Evolutionary conservation across 2,888 invertebrate genomes (phyloP).

Genomic region (Alsophila aescularia): DNA sequence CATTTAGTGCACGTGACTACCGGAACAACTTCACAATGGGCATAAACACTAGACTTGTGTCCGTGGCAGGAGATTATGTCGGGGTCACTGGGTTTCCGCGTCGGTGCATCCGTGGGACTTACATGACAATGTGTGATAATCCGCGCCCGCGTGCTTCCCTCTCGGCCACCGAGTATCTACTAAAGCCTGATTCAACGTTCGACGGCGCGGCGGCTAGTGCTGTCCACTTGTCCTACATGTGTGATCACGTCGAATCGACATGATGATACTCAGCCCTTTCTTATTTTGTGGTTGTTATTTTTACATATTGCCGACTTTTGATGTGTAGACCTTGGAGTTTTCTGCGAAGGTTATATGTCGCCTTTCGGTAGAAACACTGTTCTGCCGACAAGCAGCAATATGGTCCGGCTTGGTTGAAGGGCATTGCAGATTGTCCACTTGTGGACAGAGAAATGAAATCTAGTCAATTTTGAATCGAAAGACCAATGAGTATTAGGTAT

Average conservation of each 20-base stretch:
- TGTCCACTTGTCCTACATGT: slow-evolving; percentile 34
- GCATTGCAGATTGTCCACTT: too few relatives aligned
- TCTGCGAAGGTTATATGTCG: too few relatives aligned
- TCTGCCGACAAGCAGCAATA: too few relatives aligned
- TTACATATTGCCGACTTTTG: too few relatives aligned
- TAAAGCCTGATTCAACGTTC: slow-evolving; percentile 38
- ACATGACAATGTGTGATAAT: slow-evolving; percentile 49
- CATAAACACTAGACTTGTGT: slow-evolving; percentile 19
- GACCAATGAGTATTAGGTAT: too few relatives aligned
- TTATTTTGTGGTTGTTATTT: neutral
- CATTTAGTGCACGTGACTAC: neutral
- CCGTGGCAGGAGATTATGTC: slow-evolving; percentile 31
- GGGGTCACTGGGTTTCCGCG: slow-evolving; percentile 39
- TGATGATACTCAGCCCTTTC: slow-evolving; percentile 2
- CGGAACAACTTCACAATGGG: slow-evolving; percentile 18
- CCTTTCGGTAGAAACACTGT: too few relatives aligned
- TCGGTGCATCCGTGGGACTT: slow-evolving; percentile 47
- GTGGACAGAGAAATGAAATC: too few relatives aligned
- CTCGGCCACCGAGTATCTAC: slow-evolving; percentile 49
- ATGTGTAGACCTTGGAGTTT: too few relatives aligned
- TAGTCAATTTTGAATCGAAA: too few relatives aligned
- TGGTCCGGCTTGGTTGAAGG: too few relatives aligned
- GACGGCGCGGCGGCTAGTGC: slow-evolving; percentile 31
- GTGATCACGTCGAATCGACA: slow-evolving; percentile 7
- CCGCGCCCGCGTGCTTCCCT: slow-evolving; percentile 44